Evolutionary conservation across 2,888 invertebrate species (phyloP), one percentile per base, ranked within the genome.

Genomic region (Sphaeridia pumilis): DNA sequence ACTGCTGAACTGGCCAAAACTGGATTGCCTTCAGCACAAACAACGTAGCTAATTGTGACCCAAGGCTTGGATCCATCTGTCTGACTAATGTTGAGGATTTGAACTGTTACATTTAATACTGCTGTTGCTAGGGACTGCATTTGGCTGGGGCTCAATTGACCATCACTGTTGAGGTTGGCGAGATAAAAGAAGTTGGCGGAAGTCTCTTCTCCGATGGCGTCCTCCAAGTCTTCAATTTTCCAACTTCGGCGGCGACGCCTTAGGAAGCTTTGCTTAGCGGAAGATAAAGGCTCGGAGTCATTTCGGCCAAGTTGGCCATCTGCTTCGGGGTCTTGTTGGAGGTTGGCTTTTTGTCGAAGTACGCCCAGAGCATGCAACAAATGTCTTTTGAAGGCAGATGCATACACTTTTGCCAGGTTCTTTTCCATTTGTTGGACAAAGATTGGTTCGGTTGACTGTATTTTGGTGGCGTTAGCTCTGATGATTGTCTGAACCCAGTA

Each of bases 401-500:
- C 65, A 27, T 65, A 65, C 1, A 65, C 57, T n/a, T 51, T 26
- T 2, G 65, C 65, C 5, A 65, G 56, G 14, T 54, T 57, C 38
- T 56, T 58, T 52, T 65, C 60, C 58, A 65, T 60, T 2, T 12
- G 27, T 12, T 48, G 54, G 34, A 58, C 58, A 56, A 59, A 60
- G 45, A 42, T 24, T 10, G 54, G 46, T 3, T 46, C 34, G 26
- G 26, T 4, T 25, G 20, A 22, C 5, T 20, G 14, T 14, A 44
- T 25, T 10, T 22, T 4, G 26, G 44, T 22, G 22, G 44, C 26
- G 12, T 44, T 57, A 2, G 58, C 55, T 43, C 58, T 60, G 26
- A 65, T 61, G 22, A 57, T 56, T 7, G 65, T 63, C 31, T 61
- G 58, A n/a, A 65, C 59, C 63, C 61, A 63, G 25, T 60, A 65